Base-by-base conservation (phyloP, 2,797 vertebrate species). In the Myoxocephalus aenaeus region DNA sequence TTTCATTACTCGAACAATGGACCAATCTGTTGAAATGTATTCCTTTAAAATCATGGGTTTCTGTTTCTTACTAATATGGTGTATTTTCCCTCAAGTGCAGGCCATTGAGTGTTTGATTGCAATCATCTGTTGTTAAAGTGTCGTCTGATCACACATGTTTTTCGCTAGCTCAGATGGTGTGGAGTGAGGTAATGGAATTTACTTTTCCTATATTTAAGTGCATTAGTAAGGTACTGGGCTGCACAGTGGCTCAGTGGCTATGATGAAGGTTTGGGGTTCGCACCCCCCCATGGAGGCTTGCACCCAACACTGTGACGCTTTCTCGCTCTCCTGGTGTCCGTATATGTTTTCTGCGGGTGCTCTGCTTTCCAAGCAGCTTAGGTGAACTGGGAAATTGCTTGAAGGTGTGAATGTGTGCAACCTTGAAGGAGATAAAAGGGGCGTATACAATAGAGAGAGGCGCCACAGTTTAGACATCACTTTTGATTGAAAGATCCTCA, bases 131-230 rank as follows among this genome's bases (percentile, higher is more conserved):
- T 90, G 82, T 71, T 65, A 62, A 77, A 85, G 80, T 44, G 82
- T 89, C 40, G 70, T 82, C 82, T 88, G 89, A 92, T 93, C 91
- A 80, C 89, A 87, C 92, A 88, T 29, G 13, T 29, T 56, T 56
- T 83, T 82, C 34, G n/a, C 80, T 73, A 68, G 63, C 63, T 25
- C 5, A 77, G 80, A 90, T 89, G 78, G 85, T 71, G 40, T 29
- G 56, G 59, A 86, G 78, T 93, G 90, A 93, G 87, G 88, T 93
- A 90, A 93, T 93, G 92, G 90, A 90, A 90, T 87, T 48, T 18
- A 46, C 6, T 64, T 46, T 44, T 29, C n/a, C 62, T 29, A 20
- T 46, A 46, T 27, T 29, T 80, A 79, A 65, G 77, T 82, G 61
- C 51, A 62, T 74, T 76, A 51, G 73, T 20, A 25, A 73, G 57